Evolutionary conservation across 2,797 vertebrate genomes (phyloP).

Genomic region (Monodelphis domestica): DNA sequence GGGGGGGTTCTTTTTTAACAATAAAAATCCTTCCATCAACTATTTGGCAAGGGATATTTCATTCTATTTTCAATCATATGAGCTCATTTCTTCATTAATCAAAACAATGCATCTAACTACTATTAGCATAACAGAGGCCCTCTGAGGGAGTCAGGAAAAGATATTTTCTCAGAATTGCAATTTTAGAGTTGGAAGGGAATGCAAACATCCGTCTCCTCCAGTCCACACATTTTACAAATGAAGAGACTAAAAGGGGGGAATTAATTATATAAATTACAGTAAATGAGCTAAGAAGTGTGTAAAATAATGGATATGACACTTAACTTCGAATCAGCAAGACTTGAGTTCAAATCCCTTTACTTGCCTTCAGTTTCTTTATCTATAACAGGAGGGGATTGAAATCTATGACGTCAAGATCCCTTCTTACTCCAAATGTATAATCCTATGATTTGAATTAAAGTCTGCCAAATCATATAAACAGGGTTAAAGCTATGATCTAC

Average conservation of each 20-base stretch:
- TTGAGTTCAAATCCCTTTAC: not conserved
- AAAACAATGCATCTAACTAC: not conserved
- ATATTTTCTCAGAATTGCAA: not conserved
- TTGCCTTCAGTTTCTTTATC: not conserved
- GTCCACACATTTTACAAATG: not conserved
- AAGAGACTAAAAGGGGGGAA: not conserved
- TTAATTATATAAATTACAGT: not conserved
- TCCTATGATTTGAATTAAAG: not conserved
- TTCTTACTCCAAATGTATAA: not conserved
- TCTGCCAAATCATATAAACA: not conserved
- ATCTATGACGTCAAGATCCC: not conserved
- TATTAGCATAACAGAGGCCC: not conserved
- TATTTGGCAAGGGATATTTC: constrained; percentile 19
- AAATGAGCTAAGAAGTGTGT: not conserved
- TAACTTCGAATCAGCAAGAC: not conserved
- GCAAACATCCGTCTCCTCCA: not conserved
- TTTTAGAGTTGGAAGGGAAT: not conserved
- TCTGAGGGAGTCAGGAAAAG: not conserved
- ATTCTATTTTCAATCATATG: not conserved
- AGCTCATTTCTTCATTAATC: constrained; percentile 1
- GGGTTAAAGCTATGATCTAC: not conserved
- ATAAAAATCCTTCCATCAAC: not conserved
- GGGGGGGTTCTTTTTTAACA: constrained; percentile 12
- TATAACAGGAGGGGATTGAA: not conserved
- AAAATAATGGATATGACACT: not conserved